phyloP scores from a whole-genome alignment of 2,113 vertebrate genomes.

The Ia io region DNA sequence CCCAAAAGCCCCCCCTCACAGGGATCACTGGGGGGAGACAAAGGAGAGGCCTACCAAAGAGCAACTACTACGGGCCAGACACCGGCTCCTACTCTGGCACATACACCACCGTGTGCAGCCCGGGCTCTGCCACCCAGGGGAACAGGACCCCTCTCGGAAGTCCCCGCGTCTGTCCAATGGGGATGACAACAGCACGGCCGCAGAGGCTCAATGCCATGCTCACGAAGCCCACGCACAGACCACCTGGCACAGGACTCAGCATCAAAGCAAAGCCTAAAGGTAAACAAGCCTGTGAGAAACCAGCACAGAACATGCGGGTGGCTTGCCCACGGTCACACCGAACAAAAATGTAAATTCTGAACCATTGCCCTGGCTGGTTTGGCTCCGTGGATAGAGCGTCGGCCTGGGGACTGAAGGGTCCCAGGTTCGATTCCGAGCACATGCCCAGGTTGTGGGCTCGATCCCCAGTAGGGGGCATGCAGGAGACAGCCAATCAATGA shows the following conservation, averaged over 20 bases:
- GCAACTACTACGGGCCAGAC: accelerated
- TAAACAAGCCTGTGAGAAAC: neutral
- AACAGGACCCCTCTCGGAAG: neutral
- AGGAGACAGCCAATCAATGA: too few species aligned
- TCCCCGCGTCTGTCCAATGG: neutral
- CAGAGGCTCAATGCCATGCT: neutral
- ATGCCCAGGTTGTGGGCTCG: too few species aligned
- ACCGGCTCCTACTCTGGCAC: neutral
- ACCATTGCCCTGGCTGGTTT: neutral
- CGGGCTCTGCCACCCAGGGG: neutral
- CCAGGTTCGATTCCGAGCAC: too few species aligned
- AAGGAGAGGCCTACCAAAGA: neutral
- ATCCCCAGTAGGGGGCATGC: too few species aligned
- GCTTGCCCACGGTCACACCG: neutral
- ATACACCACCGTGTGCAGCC: accelerated
- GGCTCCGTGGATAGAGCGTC: too few species aligned
- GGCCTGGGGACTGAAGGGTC: too few species aligned
- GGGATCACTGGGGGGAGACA: neutral
- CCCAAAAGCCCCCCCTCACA: neutral
- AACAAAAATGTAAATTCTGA: neutral
- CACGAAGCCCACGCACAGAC: neutral
- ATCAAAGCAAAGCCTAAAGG: neutral
- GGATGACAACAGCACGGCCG: accelerated
- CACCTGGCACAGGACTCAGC: neutral
- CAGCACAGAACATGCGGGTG: neutral